Conservation (phyloP, 2,888 invertebrate species). For the Cheilosia variabilis region DNA sequence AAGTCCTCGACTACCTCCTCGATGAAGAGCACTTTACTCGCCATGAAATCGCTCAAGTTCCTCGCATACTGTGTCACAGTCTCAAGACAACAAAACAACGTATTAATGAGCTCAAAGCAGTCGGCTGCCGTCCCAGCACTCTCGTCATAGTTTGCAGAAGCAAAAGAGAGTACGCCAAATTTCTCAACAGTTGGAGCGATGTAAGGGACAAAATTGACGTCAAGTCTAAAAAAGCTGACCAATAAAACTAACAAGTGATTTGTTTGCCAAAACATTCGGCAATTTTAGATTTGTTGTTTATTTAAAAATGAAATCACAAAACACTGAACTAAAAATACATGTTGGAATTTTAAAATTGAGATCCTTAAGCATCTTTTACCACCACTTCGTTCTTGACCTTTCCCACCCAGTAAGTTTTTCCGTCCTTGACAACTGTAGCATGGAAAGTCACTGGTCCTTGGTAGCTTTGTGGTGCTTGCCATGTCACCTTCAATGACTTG, state of each 20-base stretch:
- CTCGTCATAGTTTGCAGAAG: slow-evolving; percentile 86
- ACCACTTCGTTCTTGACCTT: slow-evolving; percentile 85
- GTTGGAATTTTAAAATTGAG: slow-evolving; percentile 39
- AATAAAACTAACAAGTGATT: slow-evolving; percentile 6
- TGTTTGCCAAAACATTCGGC: slow-evolving; percentile 22
- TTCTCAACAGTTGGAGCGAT: slow-evolving; percentile 82
- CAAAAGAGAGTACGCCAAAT: slow-evolving; percentile 85
- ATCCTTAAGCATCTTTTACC: slow-evolving; percentile 84
- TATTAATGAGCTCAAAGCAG: slow-evolving; percentile 84
- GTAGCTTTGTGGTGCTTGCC: slow-evolving; percentile 87
- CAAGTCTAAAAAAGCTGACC: not conserved
- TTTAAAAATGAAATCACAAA: slow-evolving; percentile 65
- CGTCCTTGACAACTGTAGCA: slow-evolving; percentile 88
- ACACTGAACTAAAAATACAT: slow-evolving; percentile 55
- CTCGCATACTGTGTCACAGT: slow-evolving; percentile 85
- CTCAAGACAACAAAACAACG: slow-evolving; percentile 85
- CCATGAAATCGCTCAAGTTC: slow-evolving; percentile 85
- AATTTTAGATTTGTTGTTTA: slow-evolving; percentile 48
- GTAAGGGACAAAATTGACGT: slow-evolving; percentile 26
- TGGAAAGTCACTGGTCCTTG: slow-evolving; percentile 87
- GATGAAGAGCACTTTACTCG: slow-evolving; percentile 84
- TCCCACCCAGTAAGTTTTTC: slow-evolving; percentile 89
- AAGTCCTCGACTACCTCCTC: slow-evolving; percentile 86
- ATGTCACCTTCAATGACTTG: slow-evolving; percentile 86
- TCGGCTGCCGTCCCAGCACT: slow-evolving; percentile 84